Percentiles rank a stretch among this genome's conserved stretches.
These are phyloP conservation scores for Hypselothyrea guttata DNA, from an alignment of 2,888 invertebrate genomes.

Conservation along the genomic window DNA sequence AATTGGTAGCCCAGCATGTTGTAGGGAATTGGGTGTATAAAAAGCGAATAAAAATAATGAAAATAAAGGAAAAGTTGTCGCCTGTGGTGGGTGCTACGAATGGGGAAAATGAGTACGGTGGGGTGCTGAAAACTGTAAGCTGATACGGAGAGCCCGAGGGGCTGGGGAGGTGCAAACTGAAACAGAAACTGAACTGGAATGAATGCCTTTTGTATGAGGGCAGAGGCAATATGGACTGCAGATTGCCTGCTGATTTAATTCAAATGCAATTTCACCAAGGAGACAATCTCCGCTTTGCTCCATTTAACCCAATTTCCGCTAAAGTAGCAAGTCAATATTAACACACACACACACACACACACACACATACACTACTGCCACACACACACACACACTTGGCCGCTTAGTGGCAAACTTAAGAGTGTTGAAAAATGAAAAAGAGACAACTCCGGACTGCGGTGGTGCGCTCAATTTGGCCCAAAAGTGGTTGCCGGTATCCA, in stretches of 20 bases:
- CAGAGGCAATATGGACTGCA: slow-evolving; percentile 40
- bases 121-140: neutral
- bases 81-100: slow-evolving; percentile 2
- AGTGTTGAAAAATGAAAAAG: slow-evolving; percentile 41
- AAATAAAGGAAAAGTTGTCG: slow-evolving; percentile 13
- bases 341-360: slow-evolving; percentile 31
- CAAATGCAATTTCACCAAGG: slow-evolving; percentile 58
- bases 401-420: slow-evolving; percentile 27
- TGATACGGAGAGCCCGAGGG: neutral
- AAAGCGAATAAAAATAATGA: neutral
- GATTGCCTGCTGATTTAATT: slow-evolving; percentile 63
- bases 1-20: slow-evolving; percentile 41
- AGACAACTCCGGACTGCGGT: slow-evolving; percentile 42
- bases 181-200: no score
- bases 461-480: slow-evolving; percentile 47
- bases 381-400: slow-evolving; percentile 1
- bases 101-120: slow-evolving; percentile 1
- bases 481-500: slow-evolving; percentile 31
- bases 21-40: neutral
- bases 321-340: slow-evolving; percentile 62
- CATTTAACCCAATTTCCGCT: slow-evolving; percentile 60
- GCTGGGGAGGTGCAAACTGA: neutral
- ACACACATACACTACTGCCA: slow-evolving; percentile 4
- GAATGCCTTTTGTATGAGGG: neutral
- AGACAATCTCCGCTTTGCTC: slow-evolving; percentile 62